Conservation (phyloP, 2,888 invertebrate species). For the Sepiola atlantica region DNA sequence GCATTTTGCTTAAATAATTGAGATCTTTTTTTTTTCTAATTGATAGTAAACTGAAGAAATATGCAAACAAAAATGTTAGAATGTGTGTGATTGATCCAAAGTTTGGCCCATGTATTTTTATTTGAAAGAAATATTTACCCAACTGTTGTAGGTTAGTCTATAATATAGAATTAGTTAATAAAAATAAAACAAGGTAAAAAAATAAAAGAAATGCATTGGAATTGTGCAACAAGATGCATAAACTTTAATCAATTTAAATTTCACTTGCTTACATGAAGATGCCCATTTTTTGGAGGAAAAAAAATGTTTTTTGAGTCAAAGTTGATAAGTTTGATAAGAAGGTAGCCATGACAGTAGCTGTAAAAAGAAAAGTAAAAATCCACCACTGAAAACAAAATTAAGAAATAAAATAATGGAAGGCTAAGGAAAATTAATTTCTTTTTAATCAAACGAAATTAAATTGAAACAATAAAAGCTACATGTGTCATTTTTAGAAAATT, state of each 20-base stretch:
- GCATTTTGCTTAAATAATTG: too few species aligned
- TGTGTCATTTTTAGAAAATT: background rate
- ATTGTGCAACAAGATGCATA: slow-evolving; percentile 22
- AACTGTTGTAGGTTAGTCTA: too few species aligned
- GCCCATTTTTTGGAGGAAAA: background rate
- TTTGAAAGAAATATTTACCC: too few species aligned
- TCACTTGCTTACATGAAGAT: background rate
- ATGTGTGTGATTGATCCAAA: too few species aligned
- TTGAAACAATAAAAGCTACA: slow-evolving; percentile 3
- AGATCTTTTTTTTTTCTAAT: too few species aligned
- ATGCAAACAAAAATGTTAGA: too few species aligned
- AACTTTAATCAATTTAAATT: slow-evolving; percentile 21
- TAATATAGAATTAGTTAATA: background rate
- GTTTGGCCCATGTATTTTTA: too few species aligned
- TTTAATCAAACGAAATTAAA: background rate
- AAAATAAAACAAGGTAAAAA: background rate
- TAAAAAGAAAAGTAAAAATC: background rate
- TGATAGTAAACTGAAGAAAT: too few species aligned
- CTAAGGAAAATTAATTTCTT: background rate
- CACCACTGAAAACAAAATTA: background rate
- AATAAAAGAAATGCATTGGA: background rate
- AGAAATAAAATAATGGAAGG: background rate
- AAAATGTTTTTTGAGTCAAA: background rate
- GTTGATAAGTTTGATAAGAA: slow-evolving; percentile 3
- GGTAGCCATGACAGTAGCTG: background rate